Evolutionary conservation across 1,140 invertebrate species (phyloP), one percentile per base, ranked within the genome.

Genomic region (Pseudomyrmex concolor): DNA sequence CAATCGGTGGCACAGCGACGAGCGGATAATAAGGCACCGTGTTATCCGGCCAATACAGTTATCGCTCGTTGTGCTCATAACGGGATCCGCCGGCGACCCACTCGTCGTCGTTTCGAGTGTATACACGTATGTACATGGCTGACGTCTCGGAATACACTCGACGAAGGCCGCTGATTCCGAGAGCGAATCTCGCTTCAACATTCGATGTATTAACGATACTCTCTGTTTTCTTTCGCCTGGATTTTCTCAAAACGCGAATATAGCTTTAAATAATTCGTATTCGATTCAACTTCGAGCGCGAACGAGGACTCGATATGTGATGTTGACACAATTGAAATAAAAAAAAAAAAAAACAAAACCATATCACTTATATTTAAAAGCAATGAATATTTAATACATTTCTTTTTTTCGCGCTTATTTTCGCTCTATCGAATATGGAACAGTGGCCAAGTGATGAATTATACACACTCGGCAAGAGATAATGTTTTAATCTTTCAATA

Each of bases 31-130:
- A 86, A 88, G 89, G 88, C 89, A 90, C 81, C 89, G 89, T 88
- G 90, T 93, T 90, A 91, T 92, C 90, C 89, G 83, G 87, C 90
- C 93, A 93, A 94, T 94, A 94, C 93, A 94, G 93, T 94, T 94
- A 94, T 94, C 91, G 91, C 89, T 92, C 84, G 83, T 90, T 88
- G 81, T 85, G 67, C 84, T 91, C 89, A 86, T 93, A 93, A 93
- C 93, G 93, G 93, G 90, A 94, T 74, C 89, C 82, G 74, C 81
- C 74, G 87, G 83, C 89, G 89, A 92, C 89, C 88, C 89, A 90
- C 90, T 89, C 83, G 81, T 89, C 83, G 81, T 89, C 91, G 91
- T 92, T 92, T 90, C 87, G 89, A 93, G 89, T 72, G 68, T 87
- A 67, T 48, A 57, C 74, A 34, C 34, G 68, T 87, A 67, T 34